Evolutionary conservation across 2,113 vertebrate species (phyloP).

Genomic region (Cavia aperea): DNA sequence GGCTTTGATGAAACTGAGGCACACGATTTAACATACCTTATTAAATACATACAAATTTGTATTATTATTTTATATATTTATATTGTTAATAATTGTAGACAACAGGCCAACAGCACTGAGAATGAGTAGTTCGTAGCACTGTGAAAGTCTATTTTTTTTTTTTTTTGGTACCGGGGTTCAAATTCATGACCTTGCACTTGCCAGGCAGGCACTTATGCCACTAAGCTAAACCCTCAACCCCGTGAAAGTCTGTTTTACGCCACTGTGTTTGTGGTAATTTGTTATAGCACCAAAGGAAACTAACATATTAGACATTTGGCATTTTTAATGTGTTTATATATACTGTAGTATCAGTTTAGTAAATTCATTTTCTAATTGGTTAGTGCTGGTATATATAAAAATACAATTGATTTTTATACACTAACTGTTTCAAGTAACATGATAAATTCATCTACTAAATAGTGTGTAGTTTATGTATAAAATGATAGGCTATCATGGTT

Average conservation of each 20-base stretch:
- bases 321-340: neutral
- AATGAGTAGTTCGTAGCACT: neutral
- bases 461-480: neutral
- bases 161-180: too few relatives aligned
- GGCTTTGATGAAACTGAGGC: too few relatives aligned
- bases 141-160: neutral
- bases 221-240: too few relatives aligned
- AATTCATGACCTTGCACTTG: too few relatives aligned
- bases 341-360: neutral
- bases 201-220: too few relatives aligned
- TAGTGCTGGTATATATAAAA: neutral
- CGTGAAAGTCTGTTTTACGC: neutral
- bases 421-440: neutral
- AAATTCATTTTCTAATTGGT: conserved; percentile 31
- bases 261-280: neutral
- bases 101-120: neutral
- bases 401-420: conserved; percentile 14
- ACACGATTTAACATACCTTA: too few relatives aligned
- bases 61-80: too few relatives aligned
- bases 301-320: neutral
- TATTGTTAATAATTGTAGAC: neutral
- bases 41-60: too few relatives aligned
- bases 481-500: neutral
- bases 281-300: neutral
- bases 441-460: conserved; percentile 28